phyloP scores from a whole-genome alignment of 2,113 vertebrate genomes.

The Candoia aspera region DNA sequence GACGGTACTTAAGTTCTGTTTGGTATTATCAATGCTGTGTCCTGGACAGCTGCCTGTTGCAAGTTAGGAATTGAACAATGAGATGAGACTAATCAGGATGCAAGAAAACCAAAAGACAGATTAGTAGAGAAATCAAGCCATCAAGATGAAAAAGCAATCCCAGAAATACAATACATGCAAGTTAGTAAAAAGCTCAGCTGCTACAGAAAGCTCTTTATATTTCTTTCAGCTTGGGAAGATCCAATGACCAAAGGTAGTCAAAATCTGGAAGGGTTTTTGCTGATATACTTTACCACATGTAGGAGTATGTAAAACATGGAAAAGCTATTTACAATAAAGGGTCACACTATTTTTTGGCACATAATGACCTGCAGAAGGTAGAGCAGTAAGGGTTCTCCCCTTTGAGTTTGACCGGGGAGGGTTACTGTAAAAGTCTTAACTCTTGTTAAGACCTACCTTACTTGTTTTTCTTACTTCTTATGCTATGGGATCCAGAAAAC shows the following conservation, averaged over 20 bases:
- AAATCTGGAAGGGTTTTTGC: background rate
- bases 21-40: background rate
- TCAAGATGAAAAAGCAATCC: background rate
- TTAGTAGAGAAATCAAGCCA: background rate
- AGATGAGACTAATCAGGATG: background rate
- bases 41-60: background rate
- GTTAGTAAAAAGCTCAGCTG: background rate
- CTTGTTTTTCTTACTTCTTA: background rate
- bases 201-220: background rate
- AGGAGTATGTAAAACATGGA: background rate
- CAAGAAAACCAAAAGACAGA: background rate
- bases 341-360: background rate
- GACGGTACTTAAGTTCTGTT: background rate
- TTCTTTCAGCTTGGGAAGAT: background rate
- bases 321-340: background rate
- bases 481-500: background rate
- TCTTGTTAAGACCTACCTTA: background rate
- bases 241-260: background rate
- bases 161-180: background rate
- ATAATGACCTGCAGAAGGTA: background rate
- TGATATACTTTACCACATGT: background rate
- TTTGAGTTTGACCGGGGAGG: background rate
- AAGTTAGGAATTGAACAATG: background rate
- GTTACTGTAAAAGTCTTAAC: background rate
- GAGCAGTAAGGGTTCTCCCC: background rate